Evolutionary conservation across 2,797 vertebrate genomes (phyloP).

Genomic region (Galago senegalensis): DNA sequence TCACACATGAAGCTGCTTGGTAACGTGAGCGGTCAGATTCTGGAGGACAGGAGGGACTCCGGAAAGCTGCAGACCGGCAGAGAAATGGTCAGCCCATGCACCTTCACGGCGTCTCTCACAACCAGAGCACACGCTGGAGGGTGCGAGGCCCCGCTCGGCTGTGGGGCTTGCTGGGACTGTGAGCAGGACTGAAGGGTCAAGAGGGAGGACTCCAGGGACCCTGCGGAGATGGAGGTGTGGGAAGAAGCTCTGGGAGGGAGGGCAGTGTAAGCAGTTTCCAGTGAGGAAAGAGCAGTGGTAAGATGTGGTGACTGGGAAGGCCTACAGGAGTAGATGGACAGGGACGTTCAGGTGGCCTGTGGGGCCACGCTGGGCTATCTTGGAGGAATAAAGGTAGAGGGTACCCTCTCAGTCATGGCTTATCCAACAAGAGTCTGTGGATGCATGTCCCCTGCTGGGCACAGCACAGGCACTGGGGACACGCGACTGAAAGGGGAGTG

Average conservation of each 20-base stretch:
- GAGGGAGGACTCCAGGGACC: too few relatives aligned
- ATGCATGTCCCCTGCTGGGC: too few relatives aligned
- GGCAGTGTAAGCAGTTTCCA: too few relatives aligned
- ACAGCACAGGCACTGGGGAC: background rate
- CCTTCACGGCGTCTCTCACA: background rate
- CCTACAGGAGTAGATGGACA: background rate
- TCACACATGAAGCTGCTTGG: background rate
- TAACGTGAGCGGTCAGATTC: background rate
- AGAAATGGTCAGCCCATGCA: background rate
- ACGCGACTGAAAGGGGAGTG: background rate
- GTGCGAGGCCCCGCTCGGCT: too few relatives aligned
- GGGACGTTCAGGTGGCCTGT: too few relatives aligned
- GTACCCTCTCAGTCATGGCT: rapidly evolving
- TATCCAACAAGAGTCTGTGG: too few relatives aligned
- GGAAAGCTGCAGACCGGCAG: background rate
- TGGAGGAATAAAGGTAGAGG: background rate
- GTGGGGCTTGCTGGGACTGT: background rate
- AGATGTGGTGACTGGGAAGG: background rate
- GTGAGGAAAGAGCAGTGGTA: background rate
- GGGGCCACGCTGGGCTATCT: background rate
- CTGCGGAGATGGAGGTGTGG: rapidly evolving
- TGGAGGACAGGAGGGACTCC: background rate
- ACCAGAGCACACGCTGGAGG: rapidly evolving
- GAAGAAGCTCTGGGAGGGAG: background rate
- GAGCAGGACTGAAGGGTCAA: background rate